phyloP scores from a whole-genome alignment of 2,888 invertebrate genomes.

The Melanchra persicariae region DNA sequence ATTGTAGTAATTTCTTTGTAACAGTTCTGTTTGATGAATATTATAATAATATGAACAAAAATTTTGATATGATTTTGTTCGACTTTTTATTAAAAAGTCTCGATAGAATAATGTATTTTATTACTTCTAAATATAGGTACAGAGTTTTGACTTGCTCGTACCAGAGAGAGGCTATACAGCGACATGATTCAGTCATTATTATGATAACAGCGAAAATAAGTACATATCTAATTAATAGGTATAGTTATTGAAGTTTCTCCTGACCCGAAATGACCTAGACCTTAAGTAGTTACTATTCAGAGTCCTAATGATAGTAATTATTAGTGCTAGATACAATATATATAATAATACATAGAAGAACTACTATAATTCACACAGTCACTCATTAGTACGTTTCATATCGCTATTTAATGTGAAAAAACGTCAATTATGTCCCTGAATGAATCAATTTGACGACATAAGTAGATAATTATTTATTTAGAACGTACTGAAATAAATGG shows the following conservation, averaged over 20 bases:
- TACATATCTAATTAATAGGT: background rate
- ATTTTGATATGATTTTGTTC: background rate
- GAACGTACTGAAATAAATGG: constrained; percentile 14
- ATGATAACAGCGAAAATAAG: background rate
- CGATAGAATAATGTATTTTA: background rate
- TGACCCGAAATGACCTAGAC: background rate
- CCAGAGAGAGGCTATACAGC: too few relatives aligned
- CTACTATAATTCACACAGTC: background rate
- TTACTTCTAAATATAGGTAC: background rate
- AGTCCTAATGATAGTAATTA: too few relatives aligned
- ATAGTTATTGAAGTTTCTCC: background rate
- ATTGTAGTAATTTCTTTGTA: constrained; percentile 7
- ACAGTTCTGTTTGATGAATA: constrained; percentile 22
- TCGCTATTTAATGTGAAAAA: background rate
- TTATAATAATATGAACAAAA: constrained; percentile 24
- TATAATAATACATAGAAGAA: too few relatives aligned
- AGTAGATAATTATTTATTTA: constrained; percentile 25
- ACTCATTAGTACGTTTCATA: too few relatives aligned
- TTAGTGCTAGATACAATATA: background rate
- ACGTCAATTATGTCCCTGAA: background rate
- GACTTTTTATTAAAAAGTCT: constrained; percentile 5
- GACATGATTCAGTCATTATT: background rate
- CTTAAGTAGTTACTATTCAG: background rate
- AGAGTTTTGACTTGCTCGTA: background rate
- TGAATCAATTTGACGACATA: constrained; percentile 23